These are phyloP conservation scores for Antitype chi DNA, from an alignment of 2,888 invertebrate species.

Conservation along the genomic window DNA sequence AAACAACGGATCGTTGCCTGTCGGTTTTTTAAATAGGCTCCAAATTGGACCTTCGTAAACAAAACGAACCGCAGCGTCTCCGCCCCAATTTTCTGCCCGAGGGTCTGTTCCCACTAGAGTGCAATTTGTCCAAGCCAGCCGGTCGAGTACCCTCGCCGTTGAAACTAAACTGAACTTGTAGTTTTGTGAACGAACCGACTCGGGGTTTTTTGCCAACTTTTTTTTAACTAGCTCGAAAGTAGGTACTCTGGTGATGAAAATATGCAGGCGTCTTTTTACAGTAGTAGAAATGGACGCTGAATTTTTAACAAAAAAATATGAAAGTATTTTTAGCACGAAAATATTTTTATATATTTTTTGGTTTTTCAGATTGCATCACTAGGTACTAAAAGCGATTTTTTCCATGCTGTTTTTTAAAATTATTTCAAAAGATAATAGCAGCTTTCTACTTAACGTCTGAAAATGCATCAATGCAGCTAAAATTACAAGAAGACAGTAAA, in stretches of 20 bases:
- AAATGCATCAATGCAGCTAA: background rate
- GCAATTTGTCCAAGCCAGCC: constrained; percentile 84
- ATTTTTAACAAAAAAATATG: constrained; percentile 17
- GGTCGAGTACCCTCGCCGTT: constrained; percentile 78
- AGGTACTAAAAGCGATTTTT: constrained; percentile 1
- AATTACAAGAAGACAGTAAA: background rate
- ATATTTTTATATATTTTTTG: background rate
- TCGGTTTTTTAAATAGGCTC: background rate
- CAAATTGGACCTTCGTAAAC: background rate
- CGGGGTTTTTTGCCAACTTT: constrained; percentile 66
- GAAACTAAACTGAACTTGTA: constrained; percentile 83
- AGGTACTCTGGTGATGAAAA: constrained; percentile 62
- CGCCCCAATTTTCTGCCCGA: constrained; percentile 61
- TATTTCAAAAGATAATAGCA: background rate
- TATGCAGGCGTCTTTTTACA: constrained; percentile 52
- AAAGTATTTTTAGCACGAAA: constrained; percentile 2
- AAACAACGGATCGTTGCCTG: background rate
- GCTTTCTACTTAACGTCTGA: background rate
- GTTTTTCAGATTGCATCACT: background rate
- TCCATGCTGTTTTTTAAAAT: background rate
- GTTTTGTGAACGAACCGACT: constrained; percentile 77
- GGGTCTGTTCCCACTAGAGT: constrained; percentile 77
- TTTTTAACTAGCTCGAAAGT: constrained; percentile 62
- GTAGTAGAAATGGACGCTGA: constrained; percentile 30
- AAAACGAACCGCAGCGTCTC: constrained; percentile 19